Conservation (phyloP, 2,113 vertebrate genomes). For the Vicugna pacos region DNA sequence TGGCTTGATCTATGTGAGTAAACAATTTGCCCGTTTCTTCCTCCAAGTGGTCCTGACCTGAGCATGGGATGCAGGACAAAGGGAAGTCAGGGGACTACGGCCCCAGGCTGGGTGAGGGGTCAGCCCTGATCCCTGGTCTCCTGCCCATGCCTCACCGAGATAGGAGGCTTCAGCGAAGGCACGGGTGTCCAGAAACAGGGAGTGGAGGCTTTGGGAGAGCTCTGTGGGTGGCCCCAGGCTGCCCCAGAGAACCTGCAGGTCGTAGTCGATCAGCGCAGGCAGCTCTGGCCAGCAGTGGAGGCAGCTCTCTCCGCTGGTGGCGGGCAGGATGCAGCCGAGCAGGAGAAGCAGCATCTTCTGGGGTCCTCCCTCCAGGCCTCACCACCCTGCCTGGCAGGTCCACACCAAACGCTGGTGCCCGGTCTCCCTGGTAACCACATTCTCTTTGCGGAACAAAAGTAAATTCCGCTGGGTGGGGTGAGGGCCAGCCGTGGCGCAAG, state of each 20-base stretch:
- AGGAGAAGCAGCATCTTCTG: conserved; percentile 65
- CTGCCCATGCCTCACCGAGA: conserved; percentile 67
- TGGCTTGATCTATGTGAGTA: conserved; percentile 42
- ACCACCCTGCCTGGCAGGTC: not conserved
- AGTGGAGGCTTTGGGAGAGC: conserved; percentile 62
- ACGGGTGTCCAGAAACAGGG: conserved; percentile 13
- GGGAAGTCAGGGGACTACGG: not conserved
- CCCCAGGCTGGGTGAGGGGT: not conserved
- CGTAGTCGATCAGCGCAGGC: conserved; percentile 57
- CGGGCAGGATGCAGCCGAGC: conserved; percentile 44
- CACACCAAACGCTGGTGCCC: not conserved
- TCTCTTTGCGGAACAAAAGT: not conserved
- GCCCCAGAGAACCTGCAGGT: conserved; percentile 77
- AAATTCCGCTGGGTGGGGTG: not conserved
- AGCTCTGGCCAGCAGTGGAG: conserved; percentile 74
- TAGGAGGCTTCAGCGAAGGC: not conserved
- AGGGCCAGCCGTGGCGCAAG: not conserved
- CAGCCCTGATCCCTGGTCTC: not conserved
- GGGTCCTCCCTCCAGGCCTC: not conserved
- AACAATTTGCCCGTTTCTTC: conserved; percentile 68
- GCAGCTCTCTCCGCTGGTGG: not conserved
- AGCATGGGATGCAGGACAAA: not conserved
- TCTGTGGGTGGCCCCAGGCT: conserved; percentile 33
- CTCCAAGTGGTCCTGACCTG: conserved; percentile 71
- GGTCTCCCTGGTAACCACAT: conserved; percentile 51